Base-by-base conservation (phyloP, 2,888 invertebrate genomes). In the Azorinus chamasolen region DNA sequence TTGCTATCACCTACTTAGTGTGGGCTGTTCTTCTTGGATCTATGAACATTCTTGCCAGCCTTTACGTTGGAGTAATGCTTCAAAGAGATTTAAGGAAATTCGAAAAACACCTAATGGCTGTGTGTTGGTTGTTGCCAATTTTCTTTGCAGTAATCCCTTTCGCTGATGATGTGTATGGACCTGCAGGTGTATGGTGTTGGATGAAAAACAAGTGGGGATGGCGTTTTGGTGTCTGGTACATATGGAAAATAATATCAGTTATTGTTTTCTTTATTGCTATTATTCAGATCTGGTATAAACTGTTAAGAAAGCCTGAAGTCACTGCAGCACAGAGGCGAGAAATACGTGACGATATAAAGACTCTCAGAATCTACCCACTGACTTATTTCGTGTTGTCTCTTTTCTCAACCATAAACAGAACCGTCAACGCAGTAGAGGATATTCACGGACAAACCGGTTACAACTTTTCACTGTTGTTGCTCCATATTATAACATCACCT, bases 161-260 rank as follows among this genome's bases (percentile, higher is more conserved):
- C 22, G 12, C 61, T 5, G 75, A 55, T 20, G 55, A 62, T 37
- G 65, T 50, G 8, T 76, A 76, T 37, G 70, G 61, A 6, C 75
- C 75, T 0, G 70, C 75, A 2, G 75, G 70, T 4, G 55, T 54
- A 1, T 76, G 70, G 70, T 76, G 75, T 32, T 76, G 75, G 75
- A 46, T 76, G 12, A 58, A 24, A n/a, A 65, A 70, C 18, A 46
- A 27, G 10, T 43, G 55, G 43, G 61, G 24, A 12, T 76, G 75
- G 75, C 37, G 75, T 18, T 76, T 70, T 37, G 70, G 69, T 2
- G 45, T 65, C 5, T 76, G 75, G 75, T 76, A 76, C 24, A 70
- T 70, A 0, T 76, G 75, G 75, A 46, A 58, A 41, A 41, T 65
- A 1, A 10, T 63, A n/a, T 70, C 69, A 5, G 25, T 54, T 8